Evolutionary conservation across 35 echinoderm and acorn worm genomes (phyloP).

Genomic region (Patiria miniata): DNA sequence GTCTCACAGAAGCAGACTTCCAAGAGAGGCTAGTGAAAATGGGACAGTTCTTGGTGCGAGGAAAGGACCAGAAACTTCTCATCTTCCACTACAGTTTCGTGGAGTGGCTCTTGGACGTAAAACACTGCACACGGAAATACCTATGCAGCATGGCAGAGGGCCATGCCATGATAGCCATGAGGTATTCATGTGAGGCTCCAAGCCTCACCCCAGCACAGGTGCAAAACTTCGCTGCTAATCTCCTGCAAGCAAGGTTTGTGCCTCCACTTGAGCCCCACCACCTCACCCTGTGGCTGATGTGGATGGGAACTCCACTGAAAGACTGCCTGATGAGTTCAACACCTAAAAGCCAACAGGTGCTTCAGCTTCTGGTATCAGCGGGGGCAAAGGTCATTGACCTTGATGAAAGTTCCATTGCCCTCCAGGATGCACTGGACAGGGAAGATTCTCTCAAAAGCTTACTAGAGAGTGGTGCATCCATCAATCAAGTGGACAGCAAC

Average conservation of each 20-base stretch:
- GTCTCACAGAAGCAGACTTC: conserved; percentile 81
- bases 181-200: conserved; percentile 86
- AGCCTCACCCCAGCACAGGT: conserved; percentile 89
- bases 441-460: conserved; percentile 86
- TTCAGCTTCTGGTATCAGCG: conserved; percentile 82
- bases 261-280: conserved; percentile 79
- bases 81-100: conserved; percentile 97
- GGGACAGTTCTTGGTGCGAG: conserved; percentile 65
- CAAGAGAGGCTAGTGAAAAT: conserved; percentile 70
- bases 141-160: conserved; percentile 90
- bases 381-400: conserved; percentile 90
- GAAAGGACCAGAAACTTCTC: conserved; percentile 68
- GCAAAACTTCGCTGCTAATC: conserved; percentile 93
- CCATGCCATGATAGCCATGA: conserved; percentile 96
- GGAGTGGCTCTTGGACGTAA: conserved; percentile 96
- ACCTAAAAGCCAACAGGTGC: conserved; percentile 75
- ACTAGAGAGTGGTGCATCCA: conserved; percentile 90
- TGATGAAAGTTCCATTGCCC: conserved; percentile 82
- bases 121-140: conserved; percentile 97
- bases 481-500: conserved; percentile 96
- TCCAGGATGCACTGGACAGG: conserved; percentile 90
- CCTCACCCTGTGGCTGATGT: conserved; percentile 89
- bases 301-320: conserved; percentile 86
- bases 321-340: conserved; percentile 76
- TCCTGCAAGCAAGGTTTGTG: conserved; percentile 76